phyloP scores from a whole-genome alignment of 2,797 vertebrate genomes.

The Aulostomus chinensis region DNA sequence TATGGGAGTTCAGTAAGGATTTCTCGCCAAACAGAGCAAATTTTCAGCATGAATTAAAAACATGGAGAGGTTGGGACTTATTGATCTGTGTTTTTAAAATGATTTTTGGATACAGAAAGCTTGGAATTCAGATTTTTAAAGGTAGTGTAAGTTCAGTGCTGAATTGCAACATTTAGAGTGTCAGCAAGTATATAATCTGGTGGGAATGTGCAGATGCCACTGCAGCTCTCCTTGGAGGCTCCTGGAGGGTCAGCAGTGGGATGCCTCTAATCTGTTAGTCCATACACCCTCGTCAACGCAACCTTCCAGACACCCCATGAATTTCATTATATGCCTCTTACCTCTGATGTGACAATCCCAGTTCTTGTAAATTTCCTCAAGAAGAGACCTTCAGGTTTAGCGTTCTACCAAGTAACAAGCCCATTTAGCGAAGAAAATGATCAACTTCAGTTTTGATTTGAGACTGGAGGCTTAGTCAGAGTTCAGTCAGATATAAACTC shows the following conservation, averaged over 20 bases:
- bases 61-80: constrained; percentile 1
- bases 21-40: neutral
- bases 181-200: constrained; percentile 9
- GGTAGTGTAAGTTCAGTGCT: constrained; percentile 11
- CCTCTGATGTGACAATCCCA: constrained; percentile 47
- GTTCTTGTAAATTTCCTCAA: constrained; percentile 14
- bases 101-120: neutral
- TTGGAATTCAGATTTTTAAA: neutral
- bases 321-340: constrained; percentile 57
- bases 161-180: constrained; percentile 15
- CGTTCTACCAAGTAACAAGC: constrained; percentile 52
- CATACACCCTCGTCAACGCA: constrained; percentile 10
- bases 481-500: constrained; percentile 54
- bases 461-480: constrained; percentile 45
- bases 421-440: constrained; percentile 54
- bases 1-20: constrained; percentile 16
- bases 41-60: neutral
- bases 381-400: constrained; percentile 31
- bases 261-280: constrained; percentile 45
- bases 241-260: constrained; percentile 34
- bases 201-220: constrained; percentile 6
- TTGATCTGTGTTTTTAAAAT: neutral
- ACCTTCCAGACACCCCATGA: constrained; percentile 52
- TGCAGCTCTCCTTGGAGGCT: constrained; percentile 44
- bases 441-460: constrained; percentile 47